Evolutionary conservation across 2,888 invertebrate species (phyloP).

Genomic region (Carabus problematicus): DNA sequence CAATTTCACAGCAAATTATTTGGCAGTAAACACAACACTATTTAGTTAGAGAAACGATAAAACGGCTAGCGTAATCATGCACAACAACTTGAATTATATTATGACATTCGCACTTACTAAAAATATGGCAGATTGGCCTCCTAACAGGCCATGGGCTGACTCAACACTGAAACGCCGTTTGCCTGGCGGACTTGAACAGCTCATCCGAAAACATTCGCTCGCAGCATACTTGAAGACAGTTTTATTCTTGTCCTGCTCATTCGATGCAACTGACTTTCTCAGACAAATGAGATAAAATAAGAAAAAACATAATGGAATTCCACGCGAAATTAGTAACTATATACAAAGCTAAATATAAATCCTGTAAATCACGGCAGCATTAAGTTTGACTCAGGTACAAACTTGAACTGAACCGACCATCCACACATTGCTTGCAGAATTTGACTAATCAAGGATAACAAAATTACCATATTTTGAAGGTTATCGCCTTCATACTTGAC

Average conservation of each 20-base stretch:
- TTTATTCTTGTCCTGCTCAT: conserved; percentile 28
- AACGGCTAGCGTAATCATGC: conserved; percentile 2
- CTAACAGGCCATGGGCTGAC: conserved; percentile 40
- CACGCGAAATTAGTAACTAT: no score
- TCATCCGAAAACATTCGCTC: conserved; percentile 20
- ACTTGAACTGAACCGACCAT: no score
- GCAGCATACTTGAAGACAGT: conserved; percentile 25
- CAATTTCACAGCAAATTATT: conserved; percentile 20
- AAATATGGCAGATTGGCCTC: conserved; percentile 40
- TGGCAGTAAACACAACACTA: conserved; percentile 25
- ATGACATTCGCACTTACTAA: conserved; percentile 42
- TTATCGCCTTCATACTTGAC: no score
- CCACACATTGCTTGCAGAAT: no score
- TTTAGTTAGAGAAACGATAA: conserved; percentile 23
- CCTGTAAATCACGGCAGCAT: no score
- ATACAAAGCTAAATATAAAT: no score
- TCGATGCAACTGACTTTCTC: conserved; percentile 7
- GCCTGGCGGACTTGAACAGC: conserved; percentile 4
- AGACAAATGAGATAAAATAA: no score
- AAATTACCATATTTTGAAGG: no score
- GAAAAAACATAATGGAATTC: no score
- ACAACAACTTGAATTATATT: conserved; percentile 17
- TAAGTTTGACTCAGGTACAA: no score
- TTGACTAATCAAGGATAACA: no score
- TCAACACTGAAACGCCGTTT: conserved; percentile 31